Evolutionary conservation across 2,113 vertebrate species (phyloP), one percentile per base, ranked within the genome.

Genomic region (Microtus montanus): DNA sequence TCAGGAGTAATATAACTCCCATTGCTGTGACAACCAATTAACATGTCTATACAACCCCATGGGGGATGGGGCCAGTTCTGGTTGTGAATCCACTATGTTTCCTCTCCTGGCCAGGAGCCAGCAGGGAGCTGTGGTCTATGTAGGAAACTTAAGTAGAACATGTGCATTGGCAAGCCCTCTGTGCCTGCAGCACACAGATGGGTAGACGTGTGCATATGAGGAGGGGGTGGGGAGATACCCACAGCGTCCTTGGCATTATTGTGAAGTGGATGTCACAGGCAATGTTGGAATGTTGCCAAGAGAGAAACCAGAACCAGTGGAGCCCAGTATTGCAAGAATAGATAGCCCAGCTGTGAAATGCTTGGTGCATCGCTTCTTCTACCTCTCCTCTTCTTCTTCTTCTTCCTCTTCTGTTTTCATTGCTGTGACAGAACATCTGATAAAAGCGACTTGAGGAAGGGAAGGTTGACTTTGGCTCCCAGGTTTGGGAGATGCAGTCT

Each of bases 11-110:
- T 95, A 15, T 85, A 92, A 92, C 73, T 84, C n/a, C 22, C 13
- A 22, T 90, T 1, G n/a, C 49, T 71, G 85, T 90, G 49, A 82
- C 80, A 93, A 85, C 28, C 35, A 82, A 78, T 88, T 95, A 84
- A 88, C 8, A 92, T 30, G 47, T 87, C 73, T 54, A 54, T 87
- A 92, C 68, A 52, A 78, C 41, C 9, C 38, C 8, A 41, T 7
- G 28, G 77, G 6, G 71, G 52, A 90, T 84, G 49, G 52, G 61
- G 30, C 33, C 8, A 44, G n/a, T 58, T 54, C 22, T 87, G 33
- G n/a, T 7, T 92, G 90, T 47, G 44, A 93, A 90, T 84, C 33
- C 33, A 63, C n/a, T 70, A 41, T 20, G 22, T 89, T 93, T 86
- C 33, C 35, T 82, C 38, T 91, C 26, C 58, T 85, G 35, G 33